These are phyloP conservation scores for Vidua macroura DNA, from an alignment of 2,113 vertebrate genomes.

Conservation along the genomic window DNA sequence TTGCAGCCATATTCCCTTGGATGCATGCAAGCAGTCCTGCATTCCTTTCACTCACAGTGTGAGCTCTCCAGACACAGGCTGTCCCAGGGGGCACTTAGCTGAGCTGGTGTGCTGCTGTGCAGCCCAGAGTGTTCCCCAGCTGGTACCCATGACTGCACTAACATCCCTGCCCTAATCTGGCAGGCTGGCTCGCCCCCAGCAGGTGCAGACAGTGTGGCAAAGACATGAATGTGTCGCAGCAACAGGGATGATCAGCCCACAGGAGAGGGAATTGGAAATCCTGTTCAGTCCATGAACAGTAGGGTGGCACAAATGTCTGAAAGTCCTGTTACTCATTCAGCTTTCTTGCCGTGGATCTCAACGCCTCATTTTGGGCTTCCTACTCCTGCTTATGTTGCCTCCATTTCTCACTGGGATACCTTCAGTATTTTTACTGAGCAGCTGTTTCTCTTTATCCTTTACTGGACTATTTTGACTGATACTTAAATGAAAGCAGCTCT, in stretches of 20 bases:
- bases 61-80: neutral
- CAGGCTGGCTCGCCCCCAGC: neutral
- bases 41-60: neutral
- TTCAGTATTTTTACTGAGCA: conserved; percentile 16
- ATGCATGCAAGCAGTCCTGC: neutral
- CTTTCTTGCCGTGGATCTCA: neutral
- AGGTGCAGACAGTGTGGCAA: neutral
- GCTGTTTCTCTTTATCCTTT: conserved; percentile 14
- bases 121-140: neutral
- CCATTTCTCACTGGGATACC: neutral
- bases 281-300: neutral
- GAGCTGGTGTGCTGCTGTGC: neutral
- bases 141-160: neutral
- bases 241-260: neutral
- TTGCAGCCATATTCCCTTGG: neutral
- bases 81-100: neutral
- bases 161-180: neutral
- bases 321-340: neutral
- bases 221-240: accelerated
- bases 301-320: neutral
- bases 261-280: neutral
- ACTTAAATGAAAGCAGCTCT: neutral
- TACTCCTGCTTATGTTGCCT: neutral
- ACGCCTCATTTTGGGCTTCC: neutral
- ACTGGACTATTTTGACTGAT: conserved; percentile 11